Percentiles rank a stretch among this genome's conserved stretches.
These are phyloP conservation scores for Trematocara marginatum DNA, from an alignment of 2,113 vertebrate species.

Conservation along the genomic window DNA sequence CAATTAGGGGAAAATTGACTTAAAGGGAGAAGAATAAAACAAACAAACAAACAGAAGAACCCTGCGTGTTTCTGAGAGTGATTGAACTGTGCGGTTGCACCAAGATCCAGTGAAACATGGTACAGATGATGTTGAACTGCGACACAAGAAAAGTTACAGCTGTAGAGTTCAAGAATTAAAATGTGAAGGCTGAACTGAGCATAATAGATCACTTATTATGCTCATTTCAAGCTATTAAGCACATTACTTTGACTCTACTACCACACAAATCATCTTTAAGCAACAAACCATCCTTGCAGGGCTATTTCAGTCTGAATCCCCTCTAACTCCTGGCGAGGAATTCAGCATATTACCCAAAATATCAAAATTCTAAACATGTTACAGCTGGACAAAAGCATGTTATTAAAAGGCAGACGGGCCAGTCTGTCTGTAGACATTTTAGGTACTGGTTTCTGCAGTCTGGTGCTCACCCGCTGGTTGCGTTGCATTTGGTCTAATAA, in stretches of 20 bases:
- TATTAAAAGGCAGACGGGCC: neutral
- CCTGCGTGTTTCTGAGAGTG: neutral
- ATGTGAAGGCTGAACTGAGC: neutral
- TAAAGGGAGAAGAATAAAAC: neutral
- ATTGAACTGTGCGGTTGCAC: neutral
- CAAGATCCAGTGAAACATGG: neutral
- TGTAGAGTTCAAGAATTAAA: neutral
- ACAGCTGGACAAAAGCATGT: neutral
- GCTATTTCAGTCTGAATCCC: neutral
- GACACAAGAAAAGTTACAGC: neutral
- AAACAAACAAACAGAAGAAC: neutral
- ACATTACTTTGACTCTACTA: neutral
- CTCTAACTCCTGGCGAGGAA: neutral
- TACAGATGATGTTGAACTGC: neutral
- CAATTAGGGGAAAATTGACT: neutral
- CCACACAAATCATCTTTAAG: neutral
- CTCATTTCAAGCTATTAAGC: neutral
- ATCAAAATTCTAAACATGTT: neutral
- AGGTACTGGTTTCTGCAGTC: neutral
- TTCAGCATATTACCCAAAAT: neutral
- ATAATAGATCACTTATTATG: neutral
- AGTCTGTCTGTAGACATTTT: neutral
- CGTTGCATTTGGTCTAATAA: neutral
- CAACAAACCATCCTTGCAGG: neutral
- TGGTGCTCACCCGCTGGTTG: neutral